Base-by-base conservation (phyloP, 2,113 vertebrate species). In the Plotosus lineatus region DNA sequence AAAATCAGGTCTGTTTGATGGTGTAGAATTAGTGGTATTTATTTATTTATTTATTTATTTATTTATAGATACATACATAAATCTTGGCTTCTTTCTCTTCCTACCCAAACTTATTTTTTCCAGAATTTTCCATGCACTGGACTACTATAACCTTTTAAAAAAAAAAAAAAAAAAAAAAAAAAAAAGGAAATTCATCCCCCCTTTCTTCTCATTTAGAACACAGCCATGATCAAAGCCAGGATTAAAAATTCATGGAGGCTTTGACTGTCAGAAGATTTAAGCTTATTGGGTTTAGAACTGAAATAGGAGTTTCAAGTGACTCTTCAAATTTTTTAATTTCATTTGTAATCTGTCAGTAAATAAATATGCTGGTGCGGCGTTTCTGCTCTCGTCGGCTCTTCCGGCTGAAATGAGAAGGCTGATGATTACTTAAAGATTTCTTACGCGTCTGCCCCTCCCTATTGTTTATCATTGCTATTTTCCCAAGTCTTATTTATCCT, bases 261-360 rank as follows among this genome's bases (percentile, higher is more conserved):
- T 89, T 89, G 86, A 90, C 82, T 88, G 89, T 86, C 81, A 89
- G 88, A 89, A 90, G 91, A 91, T 91, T 93, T 92, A 92, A 92
- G 91, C 92, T 88, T 92, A 92, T 92, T 93, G 92, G 91, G 88
- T 90, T 91, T 88, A 91, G 90, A 91, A 90, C 87, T 88, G 82
- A 79, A 90, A 89, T 90, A 89, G 88, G 87, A 90, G 89, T 88
- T 88, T 90, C 86, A 86, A 87, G 86, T 91, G 90, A 92, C 92
- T n/a, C n/a, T 91, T 93, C 92, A 93, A 92, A 93, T 91, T 92
- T 91, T 88, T 87, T 33, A 5, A 50, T 72, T 72, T 36, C 19
- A 36, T 73, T 51, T 90, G 90, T 92, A 93, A 93, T 92, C 92
- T 91, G 90, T 90, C 88, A 82, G 89, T 88, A 88, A 88, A 90